Percentiles rank a stretch among this genome's conserved stretches.
Evolutionary conservation across 30 jellyfish, hydroid and myxozoan genomes (phyloP).

Genomic region (Cassiopea xamachana): DNA sequence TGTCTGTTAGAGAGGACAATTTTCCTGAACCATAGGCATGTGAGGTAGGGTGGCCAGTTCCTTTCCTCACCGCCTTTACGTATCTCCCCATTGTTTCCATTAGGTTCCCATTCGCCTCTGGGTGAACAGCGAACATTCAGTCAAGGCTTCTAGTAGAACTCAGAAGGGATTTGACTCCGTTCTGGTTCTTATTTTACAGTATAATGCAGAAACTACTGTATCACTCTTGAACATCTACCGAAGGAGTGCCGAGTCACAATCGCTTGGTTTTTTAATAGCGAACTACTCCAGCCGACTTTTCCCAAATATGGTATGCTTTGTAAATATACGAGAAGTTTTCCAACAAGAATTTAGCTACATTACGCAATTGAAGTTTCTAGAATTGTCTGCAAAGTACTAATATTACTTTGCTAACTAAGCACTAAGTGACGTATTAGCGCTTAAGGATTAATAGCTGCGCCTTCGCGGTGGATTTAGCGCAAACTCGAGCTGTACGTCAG

Average conservation of each 20-base stretch:
- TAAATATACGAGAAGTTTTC: background rate
- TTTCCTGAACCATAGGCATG: too few species aligned
- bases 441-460: too few species aligned
- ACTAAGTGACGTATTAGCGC: background rate
- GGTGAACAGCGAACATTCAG: too few species aligned
- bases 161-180: background rate
- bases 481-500: too few species aligned
- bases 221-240: background rate
- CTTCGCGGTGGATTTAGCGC: too few species aligned
- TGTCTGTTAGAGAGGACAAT: too few species aligned
- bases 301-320: background rate
- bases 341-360: background rate
- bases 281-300: background rate
- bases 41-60: too few species aligned
- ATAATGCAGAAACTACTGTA: background rate
- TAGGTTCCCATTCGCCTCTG: too few species aligned
- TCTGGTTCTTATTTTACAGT: background rate
- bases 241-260: background rate
- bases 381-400: background rate
- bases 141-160: too few species aligned
- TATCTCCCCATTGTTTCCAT: too few species aligned
- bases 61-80: too few species aligned
- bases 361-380: background rate
- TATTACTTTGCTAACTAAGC: background rate
- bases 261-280: background rate